These are phyloP conservation scores for Cygnus atratus DNA, from an alignment of 2,113 vertebrate genomes.

Conservation along the genomic window DNA sequence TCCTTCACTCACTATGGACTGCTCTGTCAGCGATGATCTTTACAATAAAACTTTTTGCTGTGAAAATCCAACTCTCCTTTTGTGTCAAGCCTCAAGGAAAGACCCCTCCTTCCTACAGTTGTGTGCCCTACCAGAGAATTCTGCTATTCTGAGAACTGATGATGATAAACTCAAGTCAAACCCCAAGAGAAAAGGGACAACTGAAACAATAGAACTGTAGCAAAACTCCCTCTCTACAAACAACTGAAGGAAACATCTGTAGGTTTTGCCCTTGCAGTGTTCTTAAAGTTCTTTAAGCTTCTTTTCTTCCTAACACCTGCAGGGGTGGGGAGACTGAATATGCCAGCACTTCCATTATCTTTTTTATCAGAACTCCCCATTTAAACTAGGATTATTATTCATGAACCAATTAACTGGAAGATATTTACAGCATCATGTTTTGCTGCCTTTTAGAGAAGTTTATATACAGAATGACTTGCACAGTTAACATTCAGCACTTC, in stretches of 20 bases:
- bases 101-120: neutral
- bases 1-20: neutral
- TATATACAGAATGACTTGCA: neutral
- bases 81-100: neutral
- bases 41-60: neutral
- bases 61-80: neutral
- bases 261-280: conserved; percentile 48
- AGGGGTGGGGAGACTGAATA: neutral
- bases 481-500: neutral
- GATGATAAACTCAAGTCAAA: conserved; percentile 34
- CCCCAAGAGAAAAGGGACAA: conserved; percentile 40
- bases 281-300: conserved; percentile 33
- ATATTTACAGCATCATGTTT: neutral
- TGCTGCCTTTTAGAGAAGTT: neutral
- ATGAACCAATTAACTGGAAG: neutral
- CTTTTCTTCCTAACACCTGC: conserved; percentile 47
- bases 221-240: conserved; percentile 20
- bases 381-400: neutral
- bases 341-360: neutral
- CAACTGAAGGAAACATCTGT: conserved; percentile 72
- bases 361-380: neutral
- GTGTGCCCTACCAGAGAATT: neutral
- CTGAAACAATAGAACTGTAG: conserved; percentile 48
- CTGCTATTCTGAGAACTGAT: conserved; percentile 36
- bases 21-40: neutral